Base-by-base conservation (phyloP, 2,113 vertebrate genomes). In the Pseudolaguvia tuberculata region DNA sequence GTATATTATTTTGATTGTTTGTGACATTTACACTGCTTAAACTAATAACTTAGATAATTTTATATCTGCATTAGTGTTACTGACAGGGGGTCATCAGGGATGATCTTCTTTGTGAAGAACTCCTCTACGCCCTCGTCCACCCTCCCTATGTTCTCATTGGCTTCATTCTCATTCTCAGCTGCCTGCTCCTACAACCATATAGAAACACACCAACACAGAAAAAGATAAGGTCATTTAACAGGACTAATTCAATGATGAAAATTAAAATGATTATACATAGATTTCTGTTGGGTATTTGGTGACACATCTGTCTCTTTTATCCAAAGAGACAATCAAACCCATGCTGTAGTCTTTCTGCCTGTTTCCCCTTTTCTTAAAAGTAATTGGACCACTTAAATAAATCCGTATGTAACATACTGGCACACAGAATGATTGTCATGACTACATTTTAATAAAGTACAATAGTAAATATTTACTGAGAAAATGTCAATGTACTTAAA, bases 61-160 rank as follows among this genome's bases (percentile, higher is more conserved):
- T 58, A 56, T 23, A 42, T 57, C 29, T 74, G 70, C 12, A 27
- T 67, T 72, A 52, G 15, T 15, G 35, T 57, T 39, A 93, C 95
- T 96, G 90, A 97, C 94, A 85, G 88, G 79, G 84, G 87, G 77
- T 91, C 91, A 87, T 94, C 93, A 29, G 92, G 89, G 82, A 95
- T 91, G 86, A 96, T 88, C 86, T 91, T 97, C 89, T 96, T 97
- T 82, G 93, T 92, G 83, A 98, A 98, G 90, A 98, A 98, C 81
- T 97, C 96, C 71, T 97, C 96, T 86, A 98, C 91, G 23, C 96
- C 96, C 85, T 97, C 95, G 0, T 97, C 96, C 87, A 98, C 92
- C 0, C 93, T 88, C 52, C 93, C 91, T 80, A 93, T 95, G 80
- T 89, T 92, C 75, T 93, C 90, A 82, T 90, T 92, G 83, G 90